Base-by-base conservation (phyloP, 2,113 vertebrate genomes). In the Verasper variegatus region DNA sequence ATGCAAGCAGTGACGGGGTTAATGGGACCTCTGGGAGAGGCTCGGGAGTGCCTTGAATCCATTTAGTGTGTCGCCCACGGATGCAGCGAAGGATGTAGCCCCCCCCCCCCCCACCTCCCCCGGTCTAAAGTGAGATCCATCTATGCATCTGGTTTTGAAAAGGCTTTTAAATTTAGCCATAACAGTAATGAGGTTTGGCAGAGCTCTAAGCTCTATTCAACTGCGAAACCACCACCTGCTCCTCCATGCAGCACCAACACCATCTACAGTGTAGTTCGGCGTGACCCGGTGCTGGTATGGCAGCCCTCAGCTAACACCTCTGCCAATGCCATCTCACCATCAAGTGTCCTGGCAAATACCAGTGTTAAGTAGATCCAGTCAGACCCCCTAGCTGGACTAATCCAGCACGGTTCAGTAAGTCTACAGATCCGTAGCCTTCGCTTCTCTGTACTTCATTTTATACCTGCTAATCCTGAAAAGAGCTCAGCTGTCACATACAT, bases 11-110 rank as follows among this genome's bases (percentile, higher is more conserved):
- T 67, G 76, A 76, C 49, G 76, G 74, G 69, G 76, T 80, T 84
- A 89, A 90, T 85, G 78, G 80, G 80, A 66, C 80, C 84, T 73
- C 52, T 81, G 75, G 80, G 89, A 87, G 45, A 20, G 52, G 52
- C 74, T 70, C 64, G 27, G 47, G 51, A 81, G 81, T 79, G 81
- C 55, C 61, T 37, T 45, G 37, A 52, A 56, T 79, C 74, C 74
- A 69, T 68, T 80, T 80, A 78, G 74, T 21, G 20, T 52, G 40
- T 72, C 74, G 61, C 55, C 67, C 51, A 23, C 63, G 64, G 55
- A 20, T 54, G 23, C 76, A 62, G 45, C 3, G 63, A 64, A 80
- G 21, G 80, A 37, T 42, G 45, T 6, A n/a, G 9, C 57, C 59
- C 52, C 52, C 49, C 49, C 49, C 18, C 15, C 49, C 17, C 51